phyloP scores from a whole-genome alignment of 2,113 vertebrate genomes.

The Pseudopodoces humilis region DNA sequence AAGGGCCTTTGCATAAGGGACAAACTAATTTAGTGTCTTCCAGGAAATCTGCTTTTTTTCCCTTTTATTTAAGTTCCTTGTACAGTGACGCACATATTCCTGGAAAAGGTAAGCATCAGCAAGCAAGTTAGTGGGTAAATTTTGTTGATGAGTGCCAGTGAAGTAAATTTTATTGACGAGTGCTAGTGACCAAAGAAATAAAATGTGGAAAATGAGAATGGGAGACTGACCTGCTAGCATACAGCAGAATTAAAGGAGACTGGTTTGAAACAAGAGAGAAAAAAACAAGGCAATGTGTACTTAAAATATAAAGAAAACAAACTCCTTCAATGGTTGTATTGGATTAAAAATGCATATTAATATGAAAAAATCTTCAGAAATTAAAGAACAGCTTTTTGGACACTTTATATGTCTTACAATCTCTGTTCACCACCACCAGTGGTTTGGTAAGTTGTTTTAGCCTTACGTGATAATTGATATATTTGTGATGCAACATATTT shows the following conservation, averaged over 20 bases:
- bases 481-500: background rate
- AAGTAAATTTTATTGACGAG: background rate
- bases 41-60: background rate
- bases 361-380: background rate
- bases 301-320: background rate
- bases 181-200: background rate
- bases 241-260: background rate
- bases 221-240: background rate
- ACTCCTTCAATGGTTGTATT: background rate
- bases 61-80: constrained; percentile 32
- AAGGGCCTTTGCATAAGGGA: constrained; percentile 8
- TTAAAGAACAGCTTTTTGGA: background rate
- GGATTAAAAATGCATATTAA: background rate
- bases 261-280: background rate
- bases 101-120: constrained; percentile 46
- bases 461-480: background rate
- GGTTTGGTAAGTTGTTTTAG: background rate
- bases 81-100: constrained; percentile 10
- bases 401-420: background rate
- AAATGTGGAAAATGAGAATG: background rate
- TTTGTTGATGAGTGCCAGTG: constrained; percentile 2
- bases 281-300: background rate
- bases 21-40: constrained; percentile 25
- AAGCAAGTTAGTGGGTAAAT: background rate
- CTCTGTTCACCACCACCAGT: background rate